phyloP scores from a whole-genome alignment of 1,140 invertebrate species.

The Physella acuta region DNA sequence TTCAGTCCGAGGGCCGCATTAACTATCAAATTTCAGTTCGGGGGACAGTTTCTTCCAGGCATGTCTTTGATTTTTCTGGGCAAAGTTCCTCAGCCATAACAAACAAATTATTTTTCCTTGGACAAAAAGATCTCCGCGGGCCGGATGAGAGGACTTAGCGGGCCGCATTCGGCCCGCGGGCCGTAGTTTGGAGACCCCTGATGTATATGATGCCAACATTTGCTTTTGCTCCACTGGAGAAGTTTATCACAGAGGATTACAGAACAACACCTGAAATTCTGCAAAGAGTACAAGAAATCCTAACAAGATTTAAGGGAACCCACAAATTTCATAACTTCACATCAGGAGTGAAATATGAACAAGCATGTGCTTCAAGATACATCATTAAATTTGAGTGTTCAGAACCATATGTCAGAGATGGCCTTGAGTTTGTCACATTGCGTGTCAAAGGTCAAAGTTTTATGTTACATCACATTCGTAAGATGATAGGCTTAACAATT shows the following conservation, averaged over 20 bases:
- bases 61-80: too few species aligned
- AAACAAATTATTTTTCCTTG: too few species aligned
- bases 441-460: conserved; percentile 95
- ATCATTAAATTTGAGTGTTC: conserved; percentile 61
- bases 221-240: conserved; percentile 74
- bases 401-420: conserved; percentile 77
- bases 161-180: too few species aligned
- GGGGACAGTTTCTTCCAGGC: too few species aligned
- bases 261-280: conserved; percentile 48
- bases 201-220: conserved; percentile 89
- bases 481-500: conserved; percentile 84
- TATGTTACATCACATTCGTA: conserved; percentile 98
- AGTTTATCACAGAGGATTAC: conserved; percentile 49
- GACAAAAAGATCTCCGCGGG: too few species aligned
- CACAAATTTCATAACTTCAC: conserved; percentile 99
- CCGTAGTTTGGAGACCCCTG: too few species aligned
- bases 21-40: too few species aligned
- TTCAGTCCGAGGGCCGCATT: too few species aligned
- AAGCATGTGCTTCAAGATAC: too few species aligned
- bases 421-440: conserved; percentile 83
- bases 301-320: conserved; percentile 81
- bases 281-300: conserved; percentile 69
- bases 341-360: conserved; percentile 77
- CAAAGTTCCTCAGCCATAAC: too few species aligned
- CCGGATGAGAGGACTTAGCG: too few species aligned